Evolutionary conservation across 2,888 invertebrate species (phyloP).

Genomic region (Plebejus anna): DNA sequence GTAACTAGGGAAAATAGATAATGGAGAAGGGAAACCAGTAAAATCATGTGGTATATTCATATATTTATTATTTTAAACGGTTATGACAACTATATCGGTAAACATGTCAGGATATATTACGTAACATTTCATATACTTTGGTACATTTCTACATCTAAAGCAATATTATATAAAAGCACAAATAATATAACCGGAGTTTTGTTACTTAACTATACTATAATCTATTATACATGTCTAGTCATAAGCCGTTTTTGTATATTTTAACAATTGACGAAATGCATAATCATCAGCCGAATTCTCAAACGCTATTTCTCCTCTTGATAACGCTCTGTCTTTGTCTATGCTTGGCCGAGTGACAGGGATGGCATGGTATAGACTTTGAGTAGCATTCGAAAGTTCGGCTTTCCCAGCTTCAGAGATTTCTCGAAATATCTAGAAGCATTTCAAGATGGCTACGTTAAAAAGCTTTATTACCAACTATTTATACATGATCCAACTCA

Average conservation of each 20-base stretch:
- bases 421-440: slow-evolving; percentile 4
- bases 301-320: neutral
- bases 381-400: neutral
- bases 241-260: slow-evolving; percentile 46
- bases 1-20: no score
- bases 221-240: slow-evolving; percentile 41
- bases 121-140: slow-evolving; percentile 23
- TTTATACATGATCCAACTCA: slow-evolving; percentile 53
- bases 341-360: neutral
- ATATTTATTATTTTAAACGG: slow-evolving; percentile 23
- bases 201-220: slow-evolving; percentile 42
- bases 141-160: slow-evolving; percentile 11
- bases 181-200: slow-evolving; percentile 53
- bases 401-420: neutral
- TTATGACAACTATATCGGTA: slow-evolving; percentile 20
- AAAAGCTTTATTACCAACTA: slow-evolving; percentile 36
- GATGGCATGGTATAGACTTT: neutral
- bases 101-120: slow-evolving; percentile 10
- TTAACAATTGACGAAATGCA: slow-evolving; percentile 35
- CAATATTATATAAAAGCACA: slow-evolving; percentile 17
- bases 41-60: neutral
- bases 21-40: neutral
- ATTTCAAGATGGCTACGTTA: slow-evolving; percentile 24
- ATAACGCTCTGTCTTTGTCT: neutral
- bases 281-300: neutral